Conservation (phyloP, 1,140 invertebrate genomes). For the Armadillidium nasatum region DNA sequence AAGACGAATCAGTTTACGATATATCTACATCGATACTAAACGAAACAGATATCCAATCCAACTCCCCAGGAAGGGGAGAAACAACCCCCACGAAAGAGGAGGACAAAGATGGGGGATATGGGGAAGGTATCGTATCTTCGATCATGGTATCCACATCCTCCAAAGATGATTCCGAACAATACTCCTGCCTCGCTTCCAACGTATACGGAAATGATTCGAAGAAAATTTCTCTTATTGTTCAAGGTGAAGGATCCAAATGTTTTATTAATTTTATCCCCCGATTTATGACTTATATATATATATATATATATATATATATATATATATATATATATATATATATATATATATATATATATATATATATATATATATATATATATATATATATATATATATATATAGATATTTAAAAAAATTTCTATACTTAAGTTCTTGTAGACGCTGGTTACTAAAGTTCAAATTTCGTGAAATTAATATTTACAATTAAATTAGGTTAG, state of each 20-base stretch:
- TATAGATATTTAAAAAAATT: too few species aligned
- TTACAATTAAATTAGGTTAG: too few species aligned
- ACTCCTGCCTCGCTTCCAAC: conserved; percentile 90
- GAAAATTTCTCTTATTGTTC: conserved; percentile 89
- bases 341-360: too few species aligned
- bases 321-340: too few species aligned
- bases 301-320: too few species aligned
- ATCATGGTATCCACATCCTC: conserved; percentile 52
- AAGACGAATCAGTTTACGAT: background rate
- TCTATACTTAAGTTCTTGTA: too few species aligned
- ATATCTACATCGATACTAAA: background rate
- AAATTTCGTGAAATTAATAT: too few species aligned
- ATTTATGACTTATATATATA: too few species aligned
- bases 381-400: background rate
- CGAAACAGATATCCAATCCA: background rate
- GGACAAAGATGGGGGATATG: conserved; percentile 44
- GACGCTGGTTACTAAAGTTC: too few species aligned
- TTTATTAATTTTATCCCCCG: background rate
- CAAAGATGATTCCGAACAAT: conserved; percentile 82
- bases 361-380: too few species aligned
- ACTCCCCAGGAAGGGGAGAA: background rate
- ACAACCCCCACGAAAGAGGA: background rate
- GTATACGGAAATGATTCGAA: conserved; percentile 91
- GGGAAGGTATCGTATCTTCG: conserved; percentile 47
- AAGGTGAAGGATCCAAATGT: conserved; percentile 58